A percentile compares a stretch with the other conserved stretches of the same genome.
Evolutionary conservation across 1,140 invertebrate genomes (phyloP).

Genomic region (Pectinophora gossypiella): DNA sequence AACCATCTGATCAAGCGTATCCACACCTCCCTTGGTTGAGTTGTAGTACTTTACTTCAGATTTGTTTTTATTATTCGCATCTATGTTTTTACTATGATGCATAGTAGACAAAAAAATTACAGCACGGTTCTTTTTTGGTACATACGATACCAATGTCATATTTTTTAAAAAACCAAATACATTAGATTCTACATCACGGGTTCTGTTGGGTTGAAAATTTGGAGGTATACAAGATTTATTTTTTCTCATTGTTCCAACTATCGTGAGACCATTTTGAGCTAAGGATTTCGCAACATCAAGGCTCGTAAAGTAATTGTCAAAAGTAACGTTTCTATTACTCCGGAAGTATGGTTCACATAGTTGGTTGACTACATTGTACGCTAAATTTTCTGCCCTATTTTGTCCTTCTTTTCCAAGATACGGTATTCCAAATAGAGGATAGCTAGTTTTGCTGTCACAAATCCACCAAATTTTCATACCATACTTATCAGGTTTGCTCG

Average conservation of each 20-base stretch:
- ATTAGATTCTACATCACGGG: not conserved
- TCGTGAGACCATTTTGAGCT: constrained; percentile 19
- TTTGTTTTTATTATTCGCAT: constrained; percentile 8
- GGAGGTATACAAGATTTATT: constrained; percentile 9
- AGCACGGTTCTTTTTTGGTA: constrained; percentile 26
- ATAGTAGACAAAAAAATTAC: constrained; percentile 26
- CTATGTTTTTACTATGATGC: constrained; percentile 17
- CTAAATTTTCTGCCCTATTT: constrained; percentile 6
- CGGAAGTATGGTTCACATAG: constrained; percentile 21
- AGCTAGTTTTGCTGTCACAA: constrained; percentile 11
- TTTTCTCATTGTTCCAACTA: constrained; percentile 12
- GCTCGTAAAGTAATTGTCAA: constrained; percentile 35
- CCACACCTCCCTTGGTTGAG: constrained; percentile 9
- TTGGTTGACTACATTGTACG: constrained; percentile 15
- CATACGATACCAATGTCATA: constrained; percentile 27
- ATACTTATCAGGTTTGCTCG: constrained; percentile 64
- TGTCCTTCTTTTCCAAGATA: constrained; percentile 12
- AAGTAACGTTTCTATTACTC: constrained; percentile 35
- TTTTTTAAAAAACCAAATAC: constrained; percentile 35
- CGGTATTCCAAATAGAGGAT: not conserved
- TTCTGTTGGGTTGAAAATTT: constrained; percentile 9
- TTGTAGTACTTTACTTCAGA: constrained; percentile 11
- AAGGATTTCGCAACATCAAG: constrained; percentile 19
- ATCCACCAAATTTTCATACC: constrained; percentile 48
- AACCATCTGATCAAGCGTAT: not conserved